A percentile compares a stretch with the other conserved stretches of the same genome.
phyloP scores from a whole-genome alignment of 2,888 invertebrate species.

The Drosophila kanekoi region DNA sequence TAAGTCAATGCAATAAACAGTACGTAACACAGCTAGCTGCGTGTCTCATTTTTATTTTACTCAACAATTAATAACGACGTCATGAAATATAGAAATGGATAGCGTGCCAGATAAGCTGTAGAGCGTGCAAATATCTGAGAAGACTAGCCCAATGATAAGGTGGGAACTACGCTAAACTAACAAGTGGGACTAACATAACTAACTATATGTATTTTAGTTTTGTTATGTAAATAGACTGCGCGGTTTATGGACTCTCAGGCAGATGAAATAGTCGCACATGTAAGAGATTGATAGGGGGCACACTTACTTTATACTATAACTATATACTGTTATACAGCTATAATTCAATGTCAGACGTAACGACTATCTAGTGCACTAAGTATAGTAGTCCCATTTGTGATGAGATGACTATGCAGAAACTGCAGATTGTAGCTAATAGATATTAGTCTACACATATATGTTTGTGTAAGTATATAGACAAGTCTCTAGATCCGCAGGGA shows the following conservation, averaged over 20 bases:
- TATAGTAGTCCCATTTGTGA: conserved; percentile 17
- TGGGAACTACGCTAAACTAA: conserved; percentile 27
- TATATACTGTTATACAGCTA: conserved; percentile 5
- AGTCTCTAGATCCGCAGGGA: background rate
- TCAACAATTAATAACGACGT: conserved; percentile 6
- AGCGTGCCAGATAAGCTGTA: conserved; percentile 2
- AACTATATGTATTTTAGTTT: conserved; percentile 10
- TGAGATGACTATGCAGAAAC: conserved; percentile 19
- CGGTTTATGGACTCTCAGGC: conserved; percentile 28
- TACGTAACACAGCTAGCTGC: background rate
- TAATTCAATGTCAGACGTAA: conserved; percentile 4
- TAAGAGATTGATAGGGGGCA: conserved; percentile 25
- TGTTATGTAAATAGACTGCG: conserved; percentile 40
- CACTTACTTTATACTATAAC: conserved; percentile 15
- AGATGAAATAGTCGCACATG: conserved; percentile 8
- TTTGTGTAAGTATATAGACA: background rate
- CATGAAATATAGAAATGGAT: background rate
- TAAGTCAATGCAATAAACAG: background rate
- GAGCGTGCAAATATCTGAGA: conserved; percentile 7
- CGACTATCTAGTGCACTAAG: conserved; percentile 3
- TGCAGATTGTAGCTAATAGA: conserved; percentile 1
- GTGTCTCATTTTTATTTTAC: background rate
- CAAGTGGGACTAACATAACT: conserved; percentile 7
- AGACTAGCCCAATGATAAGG: conserved; percentile 16
- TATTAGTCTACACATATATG: background rate